Percentiles rank a stretch among this genome's conserved stretches.
Evolutionary conservation across 2,888 invertebrate genomes (phyloP).

Genomic region (Salticus scenicus): DNA sequence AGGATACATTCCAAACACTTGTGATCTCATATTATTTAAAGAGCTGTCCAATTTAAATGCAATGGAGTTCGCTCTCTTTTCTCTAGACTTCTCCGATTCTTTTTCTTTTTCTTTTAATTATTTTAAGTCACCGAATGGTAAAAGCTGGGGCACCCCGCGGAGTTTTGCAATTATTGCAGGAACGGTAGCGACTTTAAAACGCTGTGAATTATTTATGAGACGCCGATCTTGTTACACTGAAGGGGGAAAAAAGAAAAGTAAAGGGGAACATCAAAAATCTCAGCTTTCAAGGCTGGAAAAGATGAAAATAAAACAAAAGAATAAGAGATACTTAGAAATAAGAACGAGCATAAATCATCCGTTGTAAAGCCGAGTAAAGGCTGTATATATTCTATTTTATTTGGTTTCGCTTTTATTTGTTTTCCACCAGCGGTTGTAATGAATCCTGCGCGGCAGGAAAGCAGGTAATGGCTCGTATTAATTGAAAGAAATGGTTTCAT

Average conservation of each 20-base stretch:
- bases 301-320: constrained; percentile 33
- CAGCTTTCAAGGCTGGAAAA: constrained; percentile 38
- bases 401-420: constrained; percentile 7
- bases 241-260: constrained; percentile 22
- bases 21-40: not conserved
- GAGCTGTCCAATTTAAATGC: not conserved
- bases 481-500: constrained; percentile 14
- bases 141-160: constrained; percentile 25
- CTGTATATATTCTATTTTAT: not conserved
- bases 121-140: constrained; percentile 8
- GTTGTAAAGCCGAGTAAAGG: not conserved
- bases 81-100: not conserved
- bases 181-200: constrained; percentile 59
- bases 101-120: not conserved
- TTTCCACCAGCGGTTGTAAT: not conserved
- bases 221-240: constrained; percentile 43
- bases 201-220: constrained; percentile 66
- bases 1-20: too few species aligned
- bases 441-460: not conserved
- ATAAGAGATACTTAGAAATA: constrained; percentile 38
- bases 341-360: constrained; percentile 48
- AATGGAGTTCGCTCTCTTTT: not conserved
- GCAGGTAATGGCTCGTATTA: constrained; percentile 9
- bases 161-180: constrained; percentile 41
- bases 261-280: constrained; percentile 24